These are phyloP conservation scores for Sebastes matsubarae DNA, from an alignment of 2,797 vertebrate genomes.

Conservation along the genomic window DNA sequence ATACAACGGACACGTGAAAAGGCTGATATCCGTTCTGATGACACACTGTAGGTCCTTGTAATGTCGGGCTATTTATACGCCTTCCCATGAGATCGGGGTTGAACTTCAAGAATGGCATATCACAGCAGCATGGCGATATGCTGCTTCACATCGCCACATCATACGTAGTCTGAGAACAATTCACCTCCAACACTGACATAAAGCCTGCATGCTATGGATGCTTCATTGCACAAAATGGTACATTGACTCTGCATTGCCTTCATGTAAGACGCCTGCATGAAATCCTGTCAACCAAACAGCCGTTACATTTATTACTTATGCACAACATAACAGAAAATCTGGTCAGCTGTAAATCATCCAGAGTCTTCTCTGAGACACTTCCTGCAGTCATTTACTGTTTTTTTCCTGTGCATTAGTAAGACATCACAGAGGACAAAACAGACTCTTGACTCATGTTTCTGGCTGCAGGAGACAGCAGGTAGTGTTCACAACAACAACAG, in stretches of 20 bases:
- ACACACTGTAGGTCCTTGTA: too few species aligned
- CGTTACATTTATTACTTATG: not conserved
- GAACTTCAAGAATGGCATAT: not conserved
- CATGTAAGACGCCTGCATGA: not conserved
- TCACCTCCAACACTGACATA: conserved; percentile 1
- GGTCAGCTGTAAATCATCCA: conserved; percentile 20
- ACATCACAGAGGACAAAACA: conserved; percentile 48
- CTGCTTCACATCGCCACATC: not conserved
- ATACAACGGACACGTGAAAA: too few species aligned
- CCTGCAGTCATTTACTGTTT: conserved; percentile 20
- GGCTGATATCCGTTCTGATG: too few species aligned
- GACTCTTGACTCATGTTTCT: conserved; percentile 59
- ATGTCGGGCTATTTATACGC: too few species aligned
- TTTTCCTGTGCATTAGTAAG: conserved; percentile 37
- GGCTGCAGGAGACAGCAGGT: conserved; percentile 61
- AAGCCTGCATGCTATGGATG: not conserved
- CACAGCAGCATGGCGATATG: not conserved
- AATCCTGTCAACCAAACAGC: conserved; percentile 9
- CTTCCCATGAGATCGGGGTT: too few species aligned
- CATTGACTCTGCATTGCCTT: not conserved
- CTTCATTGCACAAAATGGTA: conserved; percentile 8
- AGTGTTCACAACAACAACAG: conserved; percentile 52
- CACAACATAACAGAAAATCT: conserved; percentile 1
- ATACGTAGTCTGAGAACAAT: not conserved
- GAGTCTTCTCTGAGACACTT: not conserved